These are phyloP conservation scores for Alcis repandata DNA, from an alignment of 2,888 invertebrate genomes.

Conservation along the genomic window DNA sequence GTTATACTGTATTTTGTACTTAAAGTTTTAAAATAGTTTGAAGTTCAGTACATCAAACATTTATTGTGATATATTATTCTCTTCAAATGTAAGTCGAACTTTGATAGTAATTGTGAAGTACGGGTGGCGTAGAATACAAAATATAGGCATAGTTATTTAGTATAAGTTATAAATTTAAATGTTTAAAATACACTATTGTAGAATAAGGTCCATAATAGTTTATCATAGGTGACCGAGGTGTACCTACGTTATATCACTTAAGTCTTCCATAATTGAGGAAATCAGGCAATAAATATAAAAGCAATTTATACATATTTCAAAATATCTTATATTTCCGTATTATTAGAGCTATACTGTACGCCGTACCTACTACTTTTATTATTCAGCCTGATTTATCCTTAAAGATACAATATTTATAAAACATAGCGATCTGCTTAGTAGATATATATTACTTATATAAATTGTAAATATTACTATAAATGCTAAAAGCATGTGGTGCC, in stretches of 20 bases:
- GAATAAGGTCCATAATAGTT: slow-evolving; percentile 44
- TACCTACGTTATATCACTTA: slow-evolving; percentile 63
- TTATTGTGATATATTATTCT: slow-evolving; percentile 81
- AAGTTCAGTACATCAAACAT: slow-evolving; percentile 67
- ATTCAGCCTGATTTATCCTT: slow-evolving; percentile 53
- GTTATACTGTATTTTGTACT: slow-evolving; percentile 77
- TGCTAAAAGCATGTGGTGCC: slow-evolving; percentile 86
- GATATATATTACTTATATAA: slow-evolving; percentile 53
- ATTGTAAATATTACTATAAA: slow-evolving; percentile 70
- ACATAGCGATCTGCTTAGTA: slow-evolving; percentile 57
- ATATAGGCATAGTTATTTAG: slow-evolving; percentile 18
- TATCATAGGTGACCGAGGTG: slow-evolving; percentile 30
- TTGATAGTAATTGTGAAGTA: slow-evolving; percentile 62
- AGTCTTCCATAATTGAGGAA: slow-evolving; percentile 71
- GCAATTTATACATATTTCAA: slow-evolving; percentile 21
- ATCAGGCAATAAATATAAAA: slow-evolving; percentile 43
- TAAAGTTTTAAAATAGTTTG: slow-evolving; percentile 67
- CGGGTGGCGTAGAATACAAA: slow-evolving; percentile 64
- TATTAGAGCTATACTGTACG: slow-evolving; percentile 50
- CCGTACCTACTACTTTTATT: slow-evolving; percentile 52
- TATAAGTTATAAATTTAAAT: slow-evolving; percentile 32
- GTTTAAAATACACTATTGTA: slow-evolving; percentile 33
- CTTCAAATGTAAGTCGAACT: slow-evolving; percentile 64
- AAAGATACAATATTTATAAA: slow-evolving; percentile 51
- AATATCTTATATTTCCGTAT: slow-evolving; percentile 24